Evolutionary conservation across 2,888 invertebrate species (phyloP), one percentile per base, ranked within the genome.

Genomic region (Melanchra persicariae): DNA sequence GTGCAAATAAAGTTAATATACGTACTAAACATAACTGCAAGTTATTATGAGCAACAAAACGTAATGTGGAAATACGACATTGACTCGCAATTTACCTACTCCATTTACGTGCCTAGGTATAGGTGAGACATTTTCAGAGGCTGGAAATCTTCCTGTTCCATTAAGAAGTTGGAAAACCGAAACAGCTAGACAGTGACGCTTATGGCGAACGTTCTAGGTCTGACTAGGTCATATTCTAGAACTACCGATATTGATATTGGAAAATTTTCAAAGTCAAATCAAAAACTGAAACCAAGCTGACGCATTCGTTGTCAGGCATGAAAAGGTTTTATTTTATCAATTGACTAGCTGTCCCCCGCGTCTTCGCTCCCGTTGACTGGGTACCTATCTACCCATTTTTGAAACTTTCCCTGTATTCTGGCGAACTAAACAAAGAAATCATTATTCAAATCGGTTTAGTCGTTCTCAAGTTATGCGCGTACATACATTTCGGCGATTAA

Each of bases 1-100:
- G 17, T 73, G 17, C 43, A 73, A 79, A 78, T 54, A 51, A 75
- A 72, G 12, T 59, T 71, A 59, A 37, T 64, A 59, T 24, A 19
- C 30, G 19, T 30, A 45, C 8, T 60, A 63, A 75, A 49, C n/a
- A 54, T 43, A 54, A 62, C 26, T 34, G 34, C 34, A 54, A 54
- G 7, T 54, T 49, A 57, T 61, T 34, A 76, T 30, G 51, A 59
- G 22, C 59, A 43, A 59, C 22, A 34, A 54, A 54, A 45, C 10
- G 24, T 59, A 15, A 57, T 60, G 15, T 43, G 60, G 19, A 70
- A 60, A 55, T 64, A 51, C 30, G 72, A 52, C 49, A 59, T 59
- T 62, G 58, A 45, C 19, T 55, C 30, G 15, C 47, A 17, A 72
- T 79, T 79, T 43, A 34, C n/a, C n/a, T n/a, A n/a, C 37, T 65